These are phyloP conservation scores for Rhyzopertha dominica DNA, from an alignment of 1,140 invertebrate species.

Conservation along the genomic window DNA sequence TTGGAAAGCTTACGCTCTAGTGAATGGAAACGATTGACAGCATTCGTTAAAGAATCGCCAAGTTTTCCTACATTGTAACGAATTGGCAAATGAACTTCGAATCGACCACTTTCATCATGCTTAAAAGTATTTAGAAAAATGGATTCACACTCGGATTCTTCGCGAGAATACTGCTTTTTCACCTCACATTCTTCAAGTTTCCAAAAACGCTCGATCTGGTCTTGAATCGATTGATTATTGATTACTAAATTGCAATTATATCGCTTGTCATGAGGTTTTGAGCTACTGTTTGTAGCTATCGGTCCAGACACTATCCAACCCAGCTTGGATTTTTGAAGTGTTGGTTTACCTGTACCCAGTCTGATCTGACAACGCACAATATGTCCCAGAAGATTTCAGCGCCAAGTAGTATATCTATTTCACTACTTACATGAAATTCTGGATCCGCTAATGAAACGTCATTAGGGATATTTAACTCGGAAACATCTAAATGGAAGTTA, in stretches of 20 bases:
- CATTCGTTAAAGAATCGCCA: neutral
- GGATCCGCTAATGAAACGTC: too few relatives aligned
- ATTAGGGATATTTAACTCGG: too few relatives aligned
- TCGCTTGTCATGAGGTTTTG: too few relatives aligned
- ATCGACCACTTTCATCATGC: neutral
- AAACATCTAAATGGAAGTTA: too few relatives aligned
- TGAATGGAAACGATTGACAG: neutral
- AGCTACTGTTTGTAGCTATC: too few relatives aligned
- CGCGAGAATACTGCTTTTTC: neutral
- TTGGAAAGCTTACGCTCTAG: neutral
- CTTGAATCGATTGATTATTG: neutral
- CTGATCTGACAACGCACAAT: too few relatives aligned
- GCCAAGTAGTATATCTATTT: too few relatives aligned
- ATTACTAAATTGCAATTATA: constrained; percentile 5
- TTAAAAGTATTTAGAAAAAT: neutral
- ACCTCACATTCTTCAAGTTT: neutral
- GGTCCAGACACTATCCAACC: too few relatives aligned
- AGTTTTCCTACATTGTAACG: neutral
- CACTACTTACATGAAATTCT: too few relatives aligned
- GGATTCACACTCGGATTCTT: neutral
- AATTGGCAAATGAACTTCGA: neutral
- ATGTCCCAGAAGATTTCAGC: too few relatives aligned
- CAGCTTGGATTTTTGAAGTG: too few relatives aligned
- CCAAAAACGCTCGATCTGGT: neutral
- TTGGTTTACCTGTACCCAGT: too few relatives aligned